phyloP scores from a whole-genome alignment of 1,140 invertebrate genomes.

The Drosophila nebulosa region DNA sequence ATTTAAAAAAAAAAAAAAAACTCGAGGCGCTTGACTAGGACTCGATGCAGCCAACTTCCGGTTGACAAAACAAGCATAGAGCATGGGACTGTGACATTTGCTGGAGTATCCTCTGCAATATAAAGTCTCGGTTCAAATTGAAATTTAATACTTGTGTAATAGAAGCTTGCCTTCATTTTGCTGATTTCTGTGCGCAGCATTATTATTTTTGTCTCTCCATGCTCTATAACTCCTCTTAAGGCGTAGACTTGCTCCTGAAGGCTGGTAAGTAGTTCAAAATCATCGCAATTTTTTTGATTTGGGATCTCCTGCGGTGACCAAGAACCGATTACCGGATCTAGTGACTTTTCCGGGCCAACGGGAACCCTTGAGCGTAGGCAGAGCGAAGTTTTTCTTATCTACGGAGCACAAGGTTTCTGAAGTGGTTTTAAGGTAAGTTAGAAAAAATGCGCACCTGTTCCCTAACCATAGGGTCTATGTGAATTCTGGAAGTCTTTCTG shows the following conservation, averaged over 20 bases:
- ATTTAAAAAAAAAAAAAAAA: background rate
- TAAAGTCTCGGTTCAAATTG: background rate
- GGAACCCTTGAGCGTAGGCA: conserved; percentile 21
- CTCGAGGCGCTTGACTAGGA: background rate
- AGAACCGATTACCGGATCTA: background rate
- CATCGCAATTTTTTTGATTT: conserved; percentile 1
- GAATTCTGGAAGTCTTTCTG: conserved; percentile 43
- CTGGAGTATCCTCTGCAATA: conserved; percentile 15
- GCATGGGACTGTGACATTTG: conserved; percentile 4
- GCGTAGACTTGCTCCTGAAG: conserved; percentile 22
- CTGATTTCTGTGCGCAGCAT: conserved; percentile 39
- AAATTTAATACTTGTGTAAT: background rate
- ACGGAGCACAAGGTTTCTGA: background rate
- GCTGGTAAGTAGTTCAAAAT: conserved; percentile 6
- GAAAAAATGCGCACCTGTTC: conserved; percentile 16
- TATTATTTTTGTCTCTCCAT: conserved; percentile 47
- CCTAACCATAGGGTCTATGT: conserved; percentile 23
- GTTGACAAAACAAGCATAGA: conserved; percentile 2
- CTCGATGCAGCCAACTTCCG: background rate
- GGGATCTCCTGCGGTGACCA: background rate
- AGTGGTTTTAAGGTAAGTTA: background rate
- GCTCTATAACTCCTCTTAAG: conserved; percentile 22
- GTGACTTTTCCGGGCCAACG: background rate
- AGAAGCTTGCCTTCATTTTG: conserved; percentile 40
- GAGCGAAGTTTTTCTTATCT: conserved; percentile 43